Percentiles rank a stretch among this genome's conserved stretches.
Evolutionary conservation across 2,113 vertebrate species (phyloP).

Genomic region (Platycercus adscitus): DNA sequence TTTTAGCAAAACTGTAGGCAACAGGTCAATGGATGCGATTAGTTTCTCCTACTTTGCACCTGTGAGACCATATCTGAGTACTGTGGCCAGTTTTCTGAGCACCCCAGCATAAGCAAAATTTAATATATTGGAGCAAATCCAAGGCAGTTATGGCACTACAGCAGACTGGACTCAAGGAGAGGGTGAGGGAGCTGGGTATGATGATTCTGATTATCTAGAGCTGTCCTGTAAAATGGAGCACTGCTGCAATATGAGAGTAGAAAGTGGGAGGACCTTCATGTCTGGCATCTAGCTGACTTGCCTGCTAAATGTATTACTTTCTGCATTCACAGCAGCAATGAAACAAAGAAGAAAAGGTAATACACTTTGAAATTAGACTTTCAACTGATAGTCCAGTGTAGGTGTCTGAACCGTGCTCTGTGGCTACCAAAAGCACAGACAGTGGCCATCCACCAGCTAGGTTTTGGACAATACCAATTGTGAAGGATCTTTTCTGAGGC

Average conservation of each 20-base stretch:
- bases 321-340: background rate
- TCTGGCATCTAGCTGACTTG: background rate
- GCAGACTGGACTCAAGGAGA: background rate
- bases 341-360: background rate
- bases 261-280: background rate
- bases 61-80: background rate
- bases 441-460: background rate
- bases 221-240: background rate
- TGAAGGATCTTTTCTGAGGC: background rate
- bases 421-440: background rate
- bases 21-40: background rate
- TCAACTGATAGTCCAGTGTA: background rate
- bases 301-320: background rate
- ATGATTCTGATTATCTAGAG: background rate
- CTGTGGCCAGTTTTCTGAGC: background rate
- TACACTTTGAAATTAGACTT: background rate
- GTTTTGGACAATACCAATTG: background rate
- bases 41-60: background rate
- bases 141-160: rapidly evolving
- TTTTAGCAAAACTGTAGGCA: background rate
- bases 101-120: background rate
- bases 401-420: background rate
- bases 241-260: background rate
- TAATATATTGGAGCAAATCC: background rate
- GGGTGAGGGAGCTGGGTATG: background rate